Evolutionary conservation across 2,797 vertebrate species (phyloP), one percentile per base, ranked within the genome.

Genomic region (Morus bassanus): DNA sequence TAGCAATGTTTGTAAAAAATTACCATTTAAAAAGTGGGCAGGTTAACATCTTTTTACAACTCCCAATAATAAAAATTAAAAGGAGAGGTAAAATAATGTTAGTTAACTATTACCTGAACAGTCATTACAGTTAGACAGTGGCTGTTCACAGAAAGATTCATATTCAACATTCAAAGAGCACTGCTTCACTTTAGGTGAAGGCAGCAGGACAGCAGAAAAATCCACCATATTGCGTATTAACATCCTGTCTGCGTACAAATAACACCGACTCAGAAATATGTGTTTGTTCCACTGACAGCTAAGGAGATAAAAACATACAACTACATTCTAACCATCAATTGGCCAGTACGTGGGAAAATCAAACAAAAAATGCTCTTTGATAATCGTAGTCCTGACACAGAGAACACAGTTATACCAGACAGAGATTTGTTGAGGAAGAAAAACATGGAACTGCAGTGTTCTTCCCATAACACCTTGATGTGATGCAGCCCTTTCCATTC

Each of bases 211-310:
- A 37, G 45, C 43, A 56, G 61, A 64, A 63, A 72, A 61, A 24
- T 14, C 9, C 31, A 43, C 28, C 9, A 3, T 8, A 35, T 6
- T 6, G 3, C 1, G 3, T 43, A 41, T 17, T 45, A 41, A 41
- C 12, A 33, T 18, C 56, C 50, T 59, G 22, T 27, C 33, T 39
- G 30, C 3, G 1, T 35, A 25, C 35, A 61, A 35, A 65, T 25
- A 24, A 3, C 33, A 30, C 35, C 17, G 12, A 19, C 48, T 31
- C 33, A 51, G 31, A 45, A 35, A 57, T 12, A 46, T 7, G 16
- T 8, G 3, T 48, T 27, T 56, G 54, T 39, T n/a, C 35, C 37
- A 4, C 54, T 24, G 28, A 11, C 37, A 37, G 39, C 24, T 45
- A 35, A 67, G 22, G 27, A 39, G 21, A 22, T 22, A 21, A 39